These are phyloP conservation scores for Anableps anableps DNA, from an alignment of 2,797 vertebrate species.

Conservation along the genomic window DNA sequence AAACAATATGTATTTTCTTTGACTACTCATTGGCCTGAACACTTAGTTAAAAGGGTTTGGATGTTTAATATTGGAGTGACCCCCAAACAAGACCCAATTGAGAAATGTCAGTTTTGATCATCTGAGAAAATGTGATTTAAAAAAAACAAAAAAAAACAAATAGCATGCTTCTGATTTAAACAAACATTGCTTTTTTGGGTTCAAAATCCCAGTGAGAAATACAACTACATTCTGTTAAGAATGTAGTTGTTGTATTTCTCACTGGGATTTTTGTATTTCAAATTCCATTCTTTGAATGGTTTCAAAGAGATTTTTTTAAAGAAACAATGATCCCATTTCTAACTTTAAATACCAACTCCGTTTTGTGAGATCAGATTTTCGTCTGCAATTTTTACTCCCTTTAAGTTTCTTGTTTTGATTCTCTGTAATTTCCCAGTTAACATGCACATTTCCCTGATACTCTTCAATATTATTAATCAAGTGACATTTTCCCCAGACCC, in stretches of 20 bases:
- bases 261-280: not conserved
- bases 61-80: not conserved
- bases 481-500: constrained; percentile 47
- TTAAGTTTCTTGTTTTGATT: constrained; percentile 7
- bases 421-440: constrained; percentile 41
- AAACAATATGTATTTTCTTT: not conserved
- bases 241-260: not conserved
- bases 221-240: too few relatives aligned
- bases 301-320: not conserved
- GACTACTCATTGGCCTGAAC: not conserved
- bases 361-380: constrained; percentile 14
- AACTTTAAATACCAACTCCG: constrained; percentile 12
- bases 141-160: too few relatives aligned
- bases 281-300: not conserved
- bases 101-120: not conserved
- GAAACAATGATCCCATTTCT: not conserved
- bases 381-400: constrained; percentile 39
- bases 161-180: not conserved
- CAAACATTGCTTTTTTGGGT: not conserved
- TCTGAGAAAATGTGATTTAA: not conserved
- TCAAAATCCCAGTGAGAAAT: too few relatives aligned
- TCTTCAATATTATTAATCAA: constrained; percentile 45
- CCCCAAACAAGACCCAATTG: not conserved
- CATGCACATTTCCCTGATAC: constrained; percentile 33
- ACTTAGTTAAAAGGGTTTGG: not conserved